Percentiles rank a stretch among this genome's conserved stretches.
These are phyloP conservation scores for Anarsia innoxiella DNA, from an alignment of 2,888 invertebrate genomes.

Conservation along the genomic window DNA sequence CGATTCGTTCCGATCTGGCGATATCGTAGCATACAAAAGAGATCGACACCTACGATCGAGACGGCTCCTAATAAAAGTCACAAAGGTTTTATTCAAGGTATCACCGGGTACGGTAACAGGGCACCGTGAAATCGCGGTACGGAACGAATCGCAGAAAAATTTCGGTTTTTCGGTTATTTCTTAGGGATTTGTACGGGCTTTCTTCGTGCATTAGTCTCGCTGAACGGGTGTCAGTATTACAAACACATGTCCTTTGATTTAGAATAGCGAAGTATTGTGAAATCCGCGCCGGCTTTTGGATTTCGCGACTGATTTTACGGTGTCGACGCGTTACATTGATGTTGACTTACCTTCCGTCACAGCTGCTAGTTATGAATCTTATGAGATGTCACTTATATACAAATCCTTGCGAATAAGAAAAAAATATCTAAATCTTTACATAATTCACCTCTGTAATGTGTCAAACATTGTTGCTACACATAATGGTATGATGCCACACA, in stretches of 20 bases:
- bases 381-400: slow-evolving; percentile 23
- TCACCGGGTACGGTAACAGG: slow-evolving; percentile 54
- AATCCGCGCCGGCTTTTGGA: slow-evolving; percentile 63
- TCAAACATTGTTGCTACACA: no score
- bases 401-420: slow-evolving; percentile 17
- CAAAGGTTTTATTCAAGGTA: slow-evolving; percentile 20
- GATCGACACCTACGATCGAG: slow-evolving; percentile 42
- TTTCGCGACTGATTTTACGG: slow-evolving; percentile 70
- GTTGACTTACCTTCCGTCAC: slow-evolving; percentile 75
- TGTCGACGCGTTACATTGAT: slow-evolving; percentile 69
- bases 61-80: slow-evolving; percentile 1
- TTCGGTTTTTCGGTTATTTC: slow-evolving; percentile 76
- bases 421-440: neutral
- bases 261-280: slow-evolving; percentile 41
- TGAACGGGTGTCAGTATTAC: slow-evolving; percentile 71
- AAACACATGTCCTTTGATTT: slow-evolving; percentile 72
- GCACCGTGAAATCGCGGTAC: slow-evolving; percentile 62
- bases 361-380: slow-evolving; percentile 59
- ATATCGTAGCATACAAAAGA: slow-evolving; percentile 49
- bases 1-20: slow-evolving; percentile 66
- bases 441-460: no score
- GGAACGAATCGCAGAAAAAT: slow-evolving; percentile 74
- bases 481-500: no score
- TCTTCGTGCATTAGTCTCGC: slow-evolving; percentile 69
- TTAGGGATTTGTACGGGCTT: slow-evolving; percentile 74